Evolutionary conservation across 1,140 invertebrate species (phyloP), one percentile per base, ranked within the genome.

Genomic region (Drosophila bifasciata): DNA sequence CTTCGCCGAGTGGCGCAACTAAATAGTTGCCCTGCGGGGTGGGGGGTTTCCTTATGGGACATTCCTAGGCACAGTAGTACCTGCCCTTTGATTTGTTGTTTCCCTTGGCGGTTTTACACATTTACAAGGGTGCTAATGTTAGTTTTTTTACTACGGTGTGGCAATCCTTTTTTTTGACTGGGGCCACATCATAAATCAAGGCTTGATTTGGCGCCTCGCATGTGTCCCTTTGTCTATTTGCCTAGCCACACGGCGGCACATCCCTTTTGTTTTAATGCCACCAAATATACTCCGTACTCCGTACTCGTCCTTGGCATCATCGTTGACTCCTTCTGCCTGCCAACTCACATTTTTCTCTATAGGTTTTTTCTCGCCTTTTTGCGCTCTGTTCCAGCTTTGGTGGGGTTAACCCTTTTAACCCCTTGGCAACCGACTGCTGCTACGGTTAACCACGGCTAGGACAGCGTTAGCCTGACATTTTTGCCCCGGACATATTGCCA

Each of bases 61-160:
- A 40, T 66, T 68, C 43, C 32, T 23, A 44, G 57, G 16, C 45
- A 3, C 11, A 36, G 32, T 7, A 25, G 23, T 62, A 53, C n/a
- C n/a, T 55, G 41, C 46, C 40, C 46, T 56, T 60, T 84, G 80
- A 84, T 84, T 84, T 84, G 79, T 84, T 79, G 46, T 69, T 72
- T 84, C 74, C 76, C 78, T 74, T 74, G 81, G 83, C 73, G 81
- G 81, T 78, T 88, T 88, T 88, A 83, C 83, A 83, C 74, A 72
- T 79, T 88, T 88, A 88, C 83, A 88, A 73, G 83, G 83, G 83
- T 88, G 83, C 80, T 88, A 88, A 88, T 88, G 79, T 88, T 88
- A 88, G 84, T 88, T 88, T 71, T 25, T 25, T n/a, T n/a, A n/a
- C n/a, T n/a, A n/a, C n/a, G n/a, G n/a, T n/a, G n/a, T n/a, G 70